Percentiles rank a stretch among this genome's conserved stretches.
phyloP scores from a whole-genome alignment of 2,797 vertebrate species.

The Florisuga fusca region DNA sequence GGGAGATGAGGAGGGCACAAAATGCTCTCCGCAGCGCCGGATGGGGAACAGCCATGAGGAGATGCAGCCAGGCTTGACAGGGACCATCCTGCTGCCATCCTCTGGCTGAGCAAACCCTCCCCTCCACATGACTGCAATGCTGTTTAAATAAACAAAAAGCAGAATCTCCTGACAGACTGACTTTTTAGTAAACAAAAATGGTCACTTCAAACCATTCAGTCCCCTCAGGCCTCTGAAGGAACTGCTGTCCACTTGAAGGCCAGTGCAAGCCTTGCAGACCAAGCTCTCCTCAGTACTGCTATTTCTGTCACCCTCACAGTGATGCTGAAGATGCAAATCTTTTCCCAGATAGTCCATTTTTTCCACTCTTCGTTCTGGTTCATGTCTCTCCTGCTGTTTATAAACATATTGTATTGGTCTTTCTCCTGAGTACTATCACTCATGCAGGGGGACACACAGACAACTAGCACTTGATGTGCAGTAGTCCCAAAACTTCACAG shows the following conservation, averaged over 20 bases:
- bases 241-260: background rate
- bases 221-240: background rate
- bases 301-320: background rate
- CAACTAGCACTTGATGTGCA: background rate
- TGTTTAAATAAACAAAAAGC: slow-evolving; percentile 11
- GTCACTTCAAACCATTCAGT: background rate
- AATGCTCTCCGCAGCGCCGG: background rate
- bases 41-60: background rate
- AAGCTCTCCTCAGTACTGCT: background rate
- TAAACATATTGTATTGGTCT: background rate
- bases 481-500: background rate
- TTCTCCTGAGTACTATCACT: background rate
- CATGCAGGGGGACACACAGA: background rate
- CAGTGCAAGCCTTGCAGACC: background rate
- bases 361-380: background rate
- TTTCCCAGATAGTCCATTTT: background rate
- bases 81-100: background rate
- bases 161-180: background rate
- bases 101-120: background rate
- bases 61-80: accelerated
- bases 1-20: background rate
- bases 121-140: background rate
- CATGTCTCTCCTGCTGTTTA: background rate
- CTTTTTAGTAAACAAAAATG: background rate
- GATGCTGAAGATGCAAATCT: background rate